Evolutionary conservation across 1,140 invertebrate species (phyloP), one percentile per base, ranked within the genome.

Genomic region (Conus betulinus): DNA sequence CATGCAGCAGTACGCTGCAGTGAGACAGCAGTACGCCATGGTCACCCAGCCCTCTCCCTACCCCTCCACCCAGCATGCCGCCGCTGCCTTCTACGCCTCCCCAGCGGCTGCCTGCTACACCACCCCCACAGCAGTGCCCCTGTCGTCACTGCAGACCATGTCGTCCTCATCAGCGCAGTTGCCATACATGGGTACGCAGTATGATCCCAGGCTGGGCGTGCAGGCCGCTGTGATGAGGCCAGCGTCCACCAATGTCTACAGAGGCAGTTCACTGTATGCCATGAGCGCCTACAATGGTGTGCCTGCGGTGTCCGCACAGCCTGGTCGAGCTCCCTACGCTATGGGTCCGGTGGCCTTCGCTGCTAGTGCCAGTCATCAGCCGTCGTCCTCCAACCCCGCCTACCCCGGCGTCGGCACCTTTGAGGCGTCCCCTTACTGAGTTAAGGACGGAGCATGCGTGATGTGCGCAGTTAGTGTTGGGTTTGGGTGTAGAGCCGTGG

Each of bases 241-340:
- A 2, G 79, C 85, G 52, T 79, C 85, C 5, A 74, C 85, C 3
- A 74, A 71, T 4, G 85, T 71, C 5, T 87, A 87, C 53, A 74
- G 71, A 13, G 85, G 85, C 85, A 87, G 71, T n/a, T 60, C 85
- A 13, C 25, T 87, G 57, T 87, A 87, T 57, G 85, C 71, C 11
- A 20, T 60, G 13, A 87, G 85, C 85, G 39, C 71, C 51, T 87
- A 87, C 85, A 87, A 63, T 11, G 85, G 85, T 3, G 51, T 87
- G 23, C 71, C 71, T 7, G 71, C 17, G 5, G 27, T 87, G 71
- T 74, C 85, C 11, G 85, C 17, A 71, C 85, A 87, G 74, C 17
- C 85, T 5, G 71, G 85, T 74, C 27, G 71, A 57, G 10, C 74
- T 13, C 25, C 85, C 13, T 87, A 87, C 27, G 85, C 7, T 10